These are phyloP conservation scores for Arvicanthis niloticus DNA, from an alignment of 2,113 vertebrate species.

Conservation along the genomic window DNA sequence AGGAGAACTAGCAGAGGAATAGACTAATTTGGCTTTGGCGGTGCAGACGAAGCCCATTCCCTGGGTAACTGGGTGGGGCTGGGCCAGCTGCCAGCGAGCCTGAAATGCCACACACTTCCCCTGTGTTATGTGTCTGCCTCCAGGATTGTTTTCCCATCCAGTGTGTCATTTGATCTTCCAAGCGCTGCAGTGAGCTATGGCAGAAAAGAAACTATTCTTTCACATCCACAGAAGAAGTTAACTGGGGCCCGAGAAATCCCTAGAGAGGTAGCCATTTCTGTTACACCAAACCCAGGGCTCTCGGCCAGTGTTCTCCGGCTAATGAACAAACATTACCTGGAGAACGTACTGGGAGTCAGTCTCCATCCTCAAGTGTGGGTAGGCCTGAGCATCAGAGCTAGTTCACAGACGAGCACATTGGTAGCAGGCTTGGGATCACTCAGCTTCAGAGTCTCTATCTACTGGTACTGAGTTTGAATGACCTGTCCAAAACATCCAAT, in stretches of 20 bases:
- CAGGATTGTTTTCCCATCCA: background rate
- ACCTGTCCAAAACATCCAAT: background rate
- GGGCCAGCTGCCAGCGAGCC: background rate
- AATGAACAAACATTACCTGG: background rate
- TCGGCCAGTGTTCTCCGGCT: background rate
- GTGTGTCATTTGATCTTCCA: slow-evolving; percentile 47
- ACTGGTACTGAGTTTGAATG: background rate
- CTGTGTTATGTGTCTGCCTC: background rate
- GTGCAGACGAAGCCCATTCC: slow-evolving; percentile 15
- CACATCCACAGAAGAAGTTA: background rate
- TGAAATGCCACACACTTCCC: background rate
- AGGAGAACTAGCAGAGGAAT: slow-evolving; percentile 50
- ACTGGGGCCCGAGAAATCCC: background rate
- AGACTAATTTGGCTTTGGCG: slow-evolving; percentile 65
- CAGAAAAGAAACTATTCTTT: background rate
- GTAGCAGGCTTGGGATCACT: background rate
- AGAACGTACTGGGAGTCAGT: background rate
- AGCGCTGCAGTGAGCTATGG: background rate
- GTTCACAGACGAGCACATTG: background rate
- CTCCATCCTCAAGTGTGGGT: background rate
- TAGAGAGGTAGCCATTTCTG: background rate
- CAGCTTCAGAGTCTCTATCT: rapidly evolving
- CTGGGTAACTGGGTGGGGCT: background rate
- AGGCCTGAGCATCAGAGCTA: background rate
- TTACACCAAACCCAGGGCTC: background rate